phyloP scores from a whole-genome alignment of 2,113 vertebrate species.

The Ammodramus savannarum region DNA sequence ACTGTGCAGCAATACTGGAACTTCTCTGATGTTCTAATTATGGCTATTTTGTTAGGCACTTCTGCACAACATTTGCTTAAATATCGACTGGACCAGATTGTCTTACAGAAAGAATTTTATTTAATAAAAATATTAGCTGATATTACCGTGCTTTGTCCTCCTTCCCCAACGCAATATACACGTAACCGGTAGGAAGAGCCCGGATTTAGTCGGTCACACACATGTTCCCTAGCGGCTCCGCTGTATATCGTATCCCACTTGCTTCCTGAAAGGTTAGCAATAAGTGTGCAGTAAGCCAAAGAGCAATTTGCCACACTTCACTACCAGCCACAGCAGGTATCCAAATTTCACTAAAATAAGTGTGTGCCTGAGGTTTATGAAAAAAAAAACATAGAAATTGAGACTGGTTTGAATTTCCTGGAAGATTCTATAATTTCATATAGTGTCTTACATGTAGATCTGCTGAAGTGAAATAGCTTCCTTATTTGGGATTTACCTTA shows the following conservation, averaged over 20 bases:
- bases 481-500: background rate
- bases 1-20: background rate
- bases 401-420: constrained; percentile 43
- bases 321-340: constrained; percentile 21
- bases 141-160: constrained; percentile 93
- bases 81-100: background rate
- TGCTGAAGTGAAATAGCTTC: constrained; percentile 20
- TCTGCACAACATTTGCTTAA: background rate
- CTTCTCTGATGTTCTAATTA: background rate
- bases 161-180: constrained; percentile 89
- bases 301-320: background rate
- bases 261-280: constrained; percentile 73
- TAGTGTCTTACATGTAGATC: background rate
- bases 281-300: constrained; percentile 17
- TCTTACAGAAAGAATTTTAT: background rate
- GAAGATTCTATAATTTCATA: constrained; percentile 28
- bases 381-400: background rate
- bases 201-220: constrained; percentile 89
- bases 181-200: constrained; percentile 86
- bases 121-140: background rate
- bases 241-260: constrained; percentile 90
- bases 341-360: background rate
- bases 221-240: constrained; percentile 83
- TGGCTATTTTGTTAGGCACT: background rate
- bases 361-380: background rate